Base-by-base conservation (phyloP, 2,113 vertebrate genomes). In the Aix galericulata region DNA sequence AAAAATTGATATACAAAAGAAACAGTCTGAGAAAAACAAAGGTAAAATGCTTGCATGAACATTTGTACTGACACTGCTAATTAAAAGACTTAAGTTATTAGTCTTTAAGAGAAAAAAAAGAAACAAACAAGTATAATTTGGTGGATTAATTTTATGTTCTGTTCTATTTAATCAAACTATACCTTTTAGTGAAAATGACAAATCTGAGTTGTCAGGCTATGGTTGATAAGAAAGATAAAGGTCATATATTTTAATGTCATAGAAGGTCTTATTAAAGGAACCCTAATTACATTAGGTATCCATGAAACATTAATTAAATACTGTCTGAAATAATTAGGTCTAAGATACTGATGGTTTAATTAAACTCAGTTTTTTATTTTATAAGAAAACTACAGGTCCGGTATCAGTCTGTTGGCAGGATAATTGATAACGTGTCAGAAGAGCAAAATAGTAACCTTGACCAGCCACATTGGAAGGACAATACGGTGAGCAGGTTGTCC, bases 301-400 rank as follows among this genome's bases (percentile, higher is more conserved):
- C 98, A 98, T 98, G 98, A 99, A 99, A 98, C 98, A 99, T 99
- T 99, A 99, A 99, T 99, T 99, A 99, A 99, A 98, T 99, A 98
- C 98, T 98, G 98, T 98, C 98, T 97, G 98, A 98, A 98, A 98
- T 99, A 99, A 99, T 99, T 99, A 99, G 98, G 97, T 98, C 85
- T 96, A 96, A 98, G 99, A 99, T 99, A 99, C 98, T 98, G 98
- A 98, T 98, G 98, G 98, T 99, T 99, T 99, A 99, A 99, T 99
- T 99, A 99, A 98, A 98, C 96, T 91, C 84, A 97, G 97, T 98
- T 98, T 99, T 98, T 97, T 98, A 98, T 98, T 98, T 97, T 98
- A 97, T 97, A 98, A 97, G 97, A 97, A 98, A 98, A 98, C 98
- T 97, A 96, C 98, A 98, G 97, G 98, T 97, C 93, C 85, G 26